Base-by-base conservation (phyloP, 1,140 invertebrate species). In the Nebria ingens region DNA sequence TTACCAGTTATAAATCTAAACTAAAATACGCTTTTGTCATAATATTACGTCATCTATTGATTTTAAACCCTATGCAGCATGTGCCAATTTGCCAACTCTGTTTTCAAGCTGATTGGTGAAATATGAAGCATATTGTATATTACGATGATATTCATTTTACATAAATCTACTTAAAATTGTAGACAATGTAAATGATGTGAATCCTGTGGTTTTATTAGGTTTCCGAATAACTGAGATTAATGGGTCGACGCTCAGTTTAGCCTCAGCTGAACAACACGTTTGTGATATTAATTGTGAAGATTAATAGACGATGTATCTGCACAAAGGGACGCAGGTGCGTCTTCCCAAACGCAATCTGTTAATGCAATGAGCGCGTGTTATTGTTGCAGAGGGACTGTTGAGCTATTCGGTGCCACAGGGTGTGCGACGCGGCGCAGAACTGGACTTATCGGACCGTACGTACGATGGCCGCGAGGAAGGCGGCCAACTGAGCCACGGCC, bases 371-470 rank as follows among this genome's bases (percentile, higher is more conserved):
- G 3, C 6, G 40, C 17, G 40, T 34, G 25, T 45, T 45, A 9
- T 62, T 64, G 65, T 77, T 72, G 17, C 74, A 90, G 89, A 89
- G 68, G 85, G 86, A 51, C 72, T 91, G 3, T 70, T 89, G n/a
- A 83, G 83, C 19, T 93, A 93, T 68, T 78, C 80, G 40, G 87
- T 89, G 80, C 86, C 85, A 2, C 85, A 91, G 64, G 90, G 89
- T n/a, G 77, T 86, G 56, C 77, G 78, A 55, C 75, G 85, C 51
- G 83, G 84, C 1, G 69, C 76, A 75, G 82, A 68, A 80, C 82
- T 71, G 68, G 84, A 91, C 66, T 79, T 93, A 61, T 86, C 82
- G 62, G 89, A 93, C 68, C 76, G 79, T 53, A 85, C 79, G 13
- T 93, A 91, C 68, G 89, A 93, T 69, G 89, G 89, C 9, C 70